Base-by-base conservation (phyloP, 2,113 vertebrate species). In the Poecile atricapillus region DNA sequence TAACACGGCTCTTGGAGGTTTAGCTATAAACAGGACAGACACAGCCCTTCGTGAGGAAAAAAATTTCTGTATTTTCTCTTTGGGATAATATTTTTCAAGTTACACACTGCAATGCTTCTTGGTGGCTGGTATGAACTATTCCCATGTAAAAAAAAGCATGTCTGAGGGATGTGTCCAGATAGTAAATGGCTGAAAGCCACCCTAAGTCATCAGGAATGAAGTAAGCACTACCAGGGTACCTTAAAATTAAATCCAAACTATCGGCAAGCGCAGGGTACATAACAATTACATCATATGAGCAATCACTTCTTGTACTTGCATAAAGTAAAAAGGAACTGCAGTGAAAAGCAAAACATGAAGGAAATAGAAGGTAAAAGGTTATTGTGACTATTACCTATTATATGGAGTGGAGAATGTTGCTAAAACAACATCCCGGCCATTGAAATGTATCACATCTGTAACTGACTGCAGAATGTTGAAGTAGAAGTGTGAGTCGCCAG, bases 401-500 rank as follows among this genome's bases (percentile, higher is more conserved):
- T 99, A 99, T 7, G 99, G 99, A 43, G 99, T 99, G 93, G 99
- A 99, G 97, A 99, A 99, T 37, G 99, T 99, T 65, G 99, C 99
- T 98, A 99, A 98, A 95, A 99, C 99, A 50, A 99, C 98, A 83
- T 99, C 98, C 23, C 97, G 98, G 67, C 99, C 99, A 37, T 98
- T 99, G 95, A 99, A 98, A 95, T 93, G 99, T 87, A 99, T 99
- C 97, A 99, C 99, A 21, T 99, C 97, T 20, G 99, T 99, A 76
- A 99, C 99, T 1, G 99, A 98, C 97, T 99, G 99, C 80, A 99
- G 98, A 95, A 99, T 99, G 98, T 99, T 99, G 87, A 99, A 99
- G 97, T 99, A 99, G 95, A 99, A 99, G 94, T 99, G 99, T 25
- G 99, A 99, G 97, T 99, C 99, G 1, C 99, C 99, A 2, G 99